Conservation (phyloP, 2,888 invertebrate genomes). For the Gymnoscelis rufifasciata region DNA sequence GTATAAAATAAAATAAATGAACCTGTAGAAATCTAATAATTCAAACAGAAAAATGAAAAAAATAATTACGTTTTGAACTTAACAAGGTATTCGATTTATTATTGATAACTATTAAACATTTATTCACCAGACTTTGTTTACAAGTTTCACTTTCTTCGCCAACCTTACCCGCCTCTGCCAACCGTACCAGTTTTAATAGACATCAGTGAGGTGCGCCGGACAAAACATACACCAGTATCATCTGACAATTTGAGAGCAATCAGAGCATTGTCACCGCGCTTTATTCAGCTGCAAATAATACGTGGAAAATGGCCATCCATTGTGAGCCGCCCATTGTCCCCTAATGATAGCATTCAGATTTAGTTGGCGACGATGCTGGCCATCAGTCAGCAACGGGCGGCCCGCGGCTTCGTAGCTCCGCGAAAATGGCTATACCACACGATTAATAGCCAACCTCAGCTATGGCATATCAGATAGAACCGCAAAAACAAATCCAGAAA, state of each 20-base stretch:
- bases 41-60: no score
- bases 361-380: conserved; percentile 56
- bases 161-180: conserved; percentile 21
- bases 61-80: no score
- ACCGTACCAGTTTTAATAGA: conserved; percentile 53
- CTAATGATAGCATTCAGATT: conserved; percentile 73
- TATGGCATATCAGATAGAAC: conserved; percentile 60
- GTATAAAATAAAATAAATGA: no score
- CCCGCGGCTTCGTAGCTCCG: background rate
- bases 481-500: conserved; percentile 49
- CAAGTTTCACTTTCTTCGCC: conserved; percentile 23
- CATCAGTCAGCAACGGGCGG: conserved; percentile 60
- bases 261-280: conserved; percentile 77
- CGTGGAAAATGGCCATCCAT: conserved; percentile 75
- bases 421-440: conserved; percentile 1
- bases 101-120: no score
- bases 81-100: no score
- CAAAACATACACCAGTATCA: conserved; percentile 75
- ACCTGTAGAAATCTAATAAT: no score
- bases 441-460: conserved; percentile 4
- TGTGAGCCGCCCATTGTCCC: conserved; percentile 69
- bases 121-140: no score
- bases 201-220: conserved; percentile 49
- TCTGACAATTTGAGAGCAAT: conserved; percentile 79
- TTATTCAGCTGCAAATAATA: conserved; percentile 78